A percentile compares a stretch with the other conserved stretches of the same genome.
Evolutionary conservation across 2,888 invertebrate genomes (phyloP).

Genomic region (Stenodema calcarata): DNA sequence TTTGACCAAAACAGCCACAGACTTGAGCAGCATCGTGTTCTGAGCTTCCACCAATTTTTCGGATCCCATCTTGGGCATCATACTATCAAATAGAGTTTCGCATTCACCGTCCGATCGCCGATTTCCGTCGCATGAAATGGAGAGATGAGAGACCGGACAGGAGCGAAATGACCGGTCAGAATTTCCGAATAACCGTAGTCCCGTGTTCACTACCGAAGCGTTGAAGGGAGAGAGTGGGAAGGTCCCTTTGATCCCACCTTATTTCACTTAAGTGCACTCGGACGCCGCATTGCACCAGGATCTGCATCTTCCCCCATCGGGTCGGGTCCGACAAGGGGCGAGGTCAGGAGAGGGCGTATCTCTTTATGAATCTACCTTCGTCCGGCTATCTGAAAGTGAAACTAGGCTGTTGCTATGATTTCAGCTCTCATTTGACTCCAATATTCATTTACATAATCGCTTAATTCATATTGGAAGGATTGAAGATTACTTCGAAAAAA

Average conservation of each 20-base stretch:
- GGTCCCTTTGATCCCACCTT: conserved; percentile 42
- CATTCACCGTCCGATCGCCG: not conserved
- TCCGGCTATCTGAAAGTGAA: not conserved
- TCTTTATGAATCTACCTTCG: too few species aligned
- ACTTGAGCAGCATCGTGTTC: too few species aligned
- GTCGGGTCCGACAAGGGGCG: not conserved
- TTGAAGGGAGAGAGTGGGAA: not conserved
- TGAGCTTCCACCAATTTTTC: too few species aligned
- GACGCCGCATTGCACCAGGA: conserved; percentile 48
- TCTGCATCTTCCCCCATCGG: conserved; percentile 38
- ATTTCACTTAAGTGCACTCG: conserved; percentile 48
- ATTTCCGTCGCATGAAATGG: not conserved
- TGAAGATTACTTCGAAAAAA: too few species aligned
- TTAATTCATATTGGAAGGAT: too few species aligned
- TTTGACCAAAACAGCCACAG: too few species aligned
- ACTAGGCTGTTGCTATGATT: too few species aligned
- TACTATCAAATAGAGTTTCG: not conserved
- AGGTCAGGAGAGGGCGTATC: not conserved
- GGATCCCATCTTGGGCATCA: too few species aligned
- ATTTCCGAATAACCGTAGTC: not conserved
- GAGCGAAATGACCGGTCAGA: not conserved
- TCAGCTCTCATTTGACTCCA: too few species aligned
- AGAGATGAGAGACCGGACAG: not conserved
- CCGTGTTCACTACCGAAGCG: not conserved
- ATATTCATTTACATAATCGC: too few species aligned